These are phyloP conservation scores for Lithophane socia DNA, from an alignment of 2,888 invertebrate genomes.

Conservation along the genomic window DNA sequence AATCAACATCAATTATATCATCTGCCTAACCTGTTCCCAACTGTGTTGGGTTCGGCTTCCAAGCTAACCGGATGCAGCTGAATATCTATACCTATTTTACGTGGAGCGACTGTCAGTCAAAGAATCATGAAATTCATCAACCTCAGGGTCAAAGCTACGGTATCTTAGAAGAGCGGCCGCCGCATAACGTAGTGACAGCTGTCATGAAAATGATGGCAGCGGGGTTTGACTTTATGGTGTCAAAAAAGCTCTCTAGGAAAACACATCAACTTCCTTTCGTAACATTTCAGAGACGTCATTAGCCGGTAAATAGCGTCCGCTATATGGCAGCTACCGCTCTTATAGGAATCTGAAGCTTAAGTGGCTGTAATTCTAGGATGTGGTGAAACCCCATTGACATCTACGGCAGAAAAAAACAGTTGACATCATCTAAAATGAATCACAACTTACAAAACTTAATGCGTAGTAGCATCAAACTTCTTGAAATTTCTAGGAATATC, in stretches of 20 bases:
- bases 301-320: background rate
- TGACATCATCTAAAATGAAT: constrained; percentile 27
- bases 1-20: background rate
- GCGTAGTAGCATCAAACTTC: background rate
- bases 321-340: background rate
- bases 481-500: background rate
- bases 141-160: background rate
- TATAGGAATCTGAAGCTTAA: background rate
- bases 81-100: too few relatives aligned
- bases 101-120: too few relatives aligned
- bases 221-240: background rate
- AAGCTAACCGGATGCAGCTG: too few relatives aligned
- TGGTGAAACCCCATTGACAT: background rate
- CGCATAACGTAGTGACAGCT: background rate
- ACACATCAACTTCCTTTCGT: background rate
- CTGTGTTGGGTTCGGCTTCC: too few relatives aligned
- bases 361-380: background rate
- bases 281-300: too few relatives aligned
- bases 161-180: background rate
- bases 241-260: background rate
- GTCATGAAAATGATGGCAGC: background rate
- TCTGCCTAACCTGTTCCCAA: background rate
- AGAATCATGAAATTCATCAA: background rate
- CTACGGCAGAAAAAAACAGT: constrained; percentile 3
- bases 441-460: constrained; percentile 2